Evolutionary conservation across 2,888 invertebrate genomes (phyloP), one percentile per base, ranked within the genome.

Genomic region (Sturmia bella): DNA sequence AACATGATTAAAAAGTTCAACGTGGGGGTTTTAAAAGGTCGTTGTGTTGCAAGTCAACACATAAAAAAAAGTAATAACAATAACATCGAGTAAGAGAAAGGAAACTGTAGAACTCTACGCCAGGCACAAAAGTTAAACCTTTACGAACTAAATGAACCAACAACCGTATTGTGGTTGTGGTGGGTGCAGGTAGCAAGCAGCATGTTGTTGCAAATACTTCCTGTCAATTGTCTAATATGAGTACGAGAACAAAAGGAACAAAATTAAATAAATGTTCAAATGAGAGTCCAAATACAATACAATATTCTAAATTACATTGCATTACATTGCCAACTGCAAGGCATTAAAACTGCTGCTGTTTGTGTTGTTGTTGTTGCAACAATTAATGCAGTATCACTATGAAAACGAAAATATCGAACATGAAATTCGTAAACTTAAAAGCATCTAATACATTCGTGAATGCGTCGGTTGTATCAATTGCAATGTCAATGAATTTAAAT

Each of bases 101-200:
- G 21, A 19, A 64, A 13, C 63, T 43, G 54, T n/a, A 64, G 45
- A 64, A 21, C 52, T 43, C n/a, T 27, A 69, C 12, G 27, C 50
- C 57, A 50, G 43, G 32, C 37, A 17, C 50, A 59, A 78, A 72
- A 59, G 72, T 78, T 68, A 73, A 73, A 73, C 19, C 50, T 43
- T 61, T 52, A 41, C 45, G 78, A 66, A 79, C 78, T 68, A 61
- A 68, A 73, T 73, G 72, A 73, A 79, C n/a, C n/a, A n/a, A n/a
- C n/a, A n/a, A n/a, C 72, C 66, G 45, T 73, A 54, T 78, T 73
- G 66, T 61, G 39, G 48, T 37, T 43, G 57, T 50, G 64, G 57
- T 50, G 64, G 56, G 41, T 54, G 72, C 37, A n/a, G n/a, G n/a
- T n/a, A n/a, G n/a, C n/a, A n/a, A n/a, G n/a, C n/a, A 12, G 15